phyloP scores from a whole-genome alignment of 1,140 invertebrate genomes.

The Bombus fervidus region DNA sequence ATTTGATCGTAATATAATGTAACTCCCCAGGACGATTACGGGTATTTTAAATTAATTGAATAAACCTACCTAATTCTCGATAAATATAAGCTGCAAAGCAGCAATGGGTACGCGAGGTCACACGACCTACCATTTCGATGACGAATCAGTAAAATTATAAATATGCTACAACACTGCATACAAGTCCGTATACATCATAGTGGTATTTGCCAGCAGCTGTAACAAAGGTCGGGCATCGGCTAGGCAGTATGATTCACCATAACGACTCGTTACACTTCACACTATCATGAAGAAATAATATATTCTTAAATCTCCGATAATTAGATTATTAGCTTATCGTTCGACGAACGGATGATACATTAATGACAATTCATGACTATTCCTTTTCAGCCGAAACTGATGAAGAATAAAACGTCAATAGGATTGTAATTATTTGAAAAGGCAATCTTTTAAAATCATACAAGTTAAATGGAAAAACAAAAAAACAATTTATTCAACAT shows the following conservation, averaged over 20 bases:
- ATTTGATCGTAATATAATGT: background rate
- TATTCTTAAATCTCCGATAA: background rate
- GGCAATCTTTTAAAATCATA: background rate
- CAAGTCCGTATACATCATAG: conserved; percentile 30
- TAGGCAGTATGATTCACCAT: conserved; percentile 40
- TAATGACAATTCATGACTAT: background rate
- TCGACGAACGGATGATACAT: too few species aligned
- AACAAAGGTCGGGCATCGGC: conserved; percentile 43
- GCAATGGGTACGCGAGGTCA: background rate
- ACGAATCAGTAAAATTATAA: conserved; percentile 54
- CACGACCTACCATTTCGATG: conserved; percentile 30
- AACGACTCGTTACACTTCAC: background rate
- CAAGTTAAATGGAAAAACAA: background rate
- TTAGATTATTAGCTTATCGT: background rate
- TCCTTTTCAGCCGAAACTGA: background rate
- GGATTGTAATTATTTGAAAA: background rate
- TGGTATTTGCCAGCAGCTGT: conserved; percentile 30
- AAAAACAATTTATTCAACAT: background rate
- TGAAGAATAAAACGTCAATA: background rate
- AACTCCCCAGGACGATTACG: background rate
- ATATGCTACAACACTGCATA: conserved; percentile 19
- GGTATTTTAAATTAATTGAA: background rate
- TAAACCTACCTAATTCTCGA: background rate
- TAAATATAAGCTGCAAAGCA: background rate
- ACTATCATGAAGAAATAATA: background rate